A percentile compares a stretch with the other conserved stretches of the same genome.
Evolutionary conservation across 2,888 invertebrate genomes (phyloP).

Genomic region (Nemotelus pantherinus): DNA sequence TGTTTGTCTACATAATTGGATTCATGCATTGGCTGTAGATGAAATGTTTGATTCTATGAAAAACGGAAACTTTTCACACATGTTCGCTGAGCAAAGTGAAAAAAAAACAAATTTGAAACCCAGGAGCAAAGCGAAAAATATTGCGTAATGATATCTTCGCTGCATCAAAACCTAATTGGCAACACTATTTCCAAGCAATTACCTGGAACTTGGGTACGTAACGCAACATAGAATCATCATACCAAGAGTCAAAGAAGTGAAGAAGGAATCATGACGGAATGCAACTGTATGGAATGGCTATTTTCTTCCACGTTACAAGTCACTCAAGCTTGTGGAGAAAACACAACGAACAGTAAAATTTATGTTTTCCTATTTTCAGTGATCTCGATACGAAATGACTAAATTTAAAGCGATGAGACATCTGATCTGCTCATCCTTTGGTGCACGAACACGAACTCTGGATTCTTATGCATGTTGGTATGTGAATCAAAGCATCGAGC

Average conservation of each 20-base stretch:
- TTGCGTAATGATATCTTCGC: too few species aligned
- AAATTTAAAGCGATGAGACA: slow-evolving; percentile 42
- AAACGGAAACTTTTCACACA: too few species aligned
- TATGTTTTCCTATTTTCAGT: slow-evolving; percentile 36
- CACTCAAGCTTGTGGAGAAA: background rate
- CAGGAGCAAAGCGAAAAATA: too few species aligned
- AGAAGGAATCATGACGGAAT: slow-evolving; percentile 30
- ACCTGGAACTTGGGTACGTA: background rate
- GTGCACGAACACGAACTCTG: background rate
- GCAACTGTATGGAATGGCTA: background rate
- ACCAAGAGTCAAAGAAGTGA: slow-evolving; percentile 3
- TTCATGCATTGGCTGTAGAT: too few species aligned
- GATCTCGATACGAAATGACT: slow-evolving; percentile 39
- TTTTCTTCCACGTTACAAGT: too few species aligned
- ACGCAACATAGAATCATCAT: background rate
- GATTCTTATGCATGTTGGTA: slow-evolving; percentile 13
- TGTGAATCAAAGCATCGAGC: background rate
- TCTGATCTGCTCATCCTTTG: slow-evolving; percentile 16
- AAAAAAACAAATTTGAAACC: too few species aligned
- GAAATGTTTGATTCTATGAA: too few species aligned
- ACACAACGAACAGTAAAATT: slow-evolving; percentile 24
- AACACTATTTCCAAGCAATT: background rate
- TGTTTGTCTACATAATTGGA: too few species aligned
- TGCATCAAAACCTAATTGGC: too few species aligned
- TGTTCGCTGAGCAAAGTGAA: too few species aligned